Evolutionary conservation across 2,888 invertebrate species (phyloP).

Genomic region (Tenthredo scrophulariae): DNA sequence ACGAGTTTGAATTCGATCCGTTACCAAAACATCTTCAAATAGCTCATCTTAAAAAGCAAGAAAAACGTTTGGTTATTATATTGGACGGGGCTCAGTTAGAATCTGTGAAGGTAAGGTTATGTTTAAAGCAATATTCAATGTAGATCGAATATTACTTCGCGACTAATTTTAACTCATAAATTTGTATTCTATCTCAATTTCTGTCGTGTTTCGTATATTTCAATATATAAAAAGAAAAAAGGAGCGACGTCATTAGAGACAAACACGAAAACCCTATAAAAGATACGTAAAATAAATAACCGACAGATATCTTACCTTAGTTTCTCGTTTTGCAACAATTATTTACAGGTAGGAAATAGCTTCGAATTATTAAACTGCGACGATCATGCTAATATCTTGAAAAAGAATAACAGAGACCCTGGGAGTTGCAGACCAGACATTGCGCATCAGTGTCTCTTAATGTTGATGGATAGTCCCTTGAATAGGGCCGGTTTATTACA

Average conservation of each 20-base stretch:
- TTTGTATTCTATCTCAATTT: neutral
- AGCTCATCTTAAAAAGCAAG: constrained; percentile 89
- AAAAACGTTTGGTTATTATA: constrained; percentile 95
- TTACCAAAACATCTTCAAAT: constrained; percentile 88
- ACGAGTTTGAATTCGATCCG: constrained; percentile 89
- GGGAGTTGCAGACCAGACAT: constrained; percentile 97
- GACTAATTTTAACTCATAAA: neutral
- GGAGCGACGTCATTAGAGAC: neutral
- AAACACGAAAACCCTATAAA: neutral
- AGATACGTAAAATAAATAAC: neutral
- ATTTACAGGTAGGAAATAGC: constrained; percentile 87
- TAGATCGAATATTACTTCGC: neutral
- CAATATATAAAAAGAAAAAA: too few relatives aligned
- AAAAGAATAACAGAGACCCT: constrained; percentile 92
- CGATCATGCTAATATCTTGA: constrained; percentile 91
- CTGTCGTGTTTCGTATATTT: too few relatives aligned
- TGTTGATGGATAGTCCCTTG: constrained; percentile 98
- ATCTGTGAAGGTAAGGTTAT: constrained; percentile 90
- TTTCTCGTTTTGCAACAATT: neutral
- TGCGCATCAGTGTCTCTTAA: constrained; percentile 97
- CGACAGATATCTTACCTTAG: neutral
- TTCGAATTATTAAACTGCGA: constrained; percentile 97
- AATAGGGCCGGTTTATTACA: constrained; percentile 98
- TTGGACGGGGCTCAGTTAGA: constrained; percentile 97
- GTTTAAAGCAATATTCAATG: neutral